Evolutionary conservation across 2,113 vertebrate species (phyloP).

Genomic region (Alethe castanea): DNA sequence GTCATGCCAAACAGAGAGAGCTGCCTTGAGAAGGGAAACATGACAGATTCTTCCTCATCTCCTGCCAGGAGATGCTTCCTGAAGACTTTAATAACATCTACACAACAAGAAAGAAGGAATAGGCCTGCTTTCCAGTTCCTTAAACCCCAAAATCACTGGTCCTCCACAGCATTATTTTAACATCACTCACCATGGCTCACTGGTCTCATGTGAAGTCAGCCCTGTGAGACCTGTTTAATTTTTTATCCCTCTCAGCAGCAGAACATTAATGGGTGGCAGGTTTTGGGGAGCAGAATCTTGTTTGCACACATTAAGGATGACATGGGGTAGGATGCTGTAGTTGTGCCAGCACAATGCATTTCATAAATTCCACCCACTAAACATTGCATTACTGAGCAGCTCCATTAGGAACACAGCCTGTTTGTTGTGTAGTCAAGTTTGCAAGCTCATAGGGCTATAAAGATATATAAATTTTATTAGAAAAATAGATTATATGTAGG

Average conservation of each 20-base stretch:
- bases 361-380: not conserved
- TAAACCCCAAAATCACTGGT: not conserved
- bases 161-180: not conserved
- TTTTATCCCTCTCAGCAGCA: not conserved
- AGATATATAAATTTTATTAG: not conserved
- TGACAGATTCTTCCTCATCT: not conserved
- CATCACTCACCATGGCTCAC: not conserved
- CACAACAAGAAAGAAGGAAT: not conserved
- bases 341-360: not conserved
- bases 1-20: not conserved
- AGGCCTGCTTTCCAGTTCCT: not conserved
- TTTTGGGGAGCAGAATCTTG: not conserved
- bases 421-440: not conserved
- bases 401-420: not conserved
- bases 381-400: not conserved
- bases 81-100: not conserved
- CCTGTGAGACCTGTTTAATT: not conserved
- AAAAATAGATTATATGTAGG: not conserved
- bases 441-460: not conserved
- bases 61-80: not conserved
- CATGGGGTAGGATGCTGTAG: not conserved
- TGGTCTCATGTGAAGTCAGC: not conserved
- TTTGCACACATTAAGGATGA: not conserved
- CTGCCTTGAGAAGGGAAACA: not conserved
- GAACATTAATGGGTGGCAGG: not conserved